Evolutionary conservation across 1,140 invertebrate genomes (phyloP).

Genomic region (Aphaenogaster rudis): DNA sequence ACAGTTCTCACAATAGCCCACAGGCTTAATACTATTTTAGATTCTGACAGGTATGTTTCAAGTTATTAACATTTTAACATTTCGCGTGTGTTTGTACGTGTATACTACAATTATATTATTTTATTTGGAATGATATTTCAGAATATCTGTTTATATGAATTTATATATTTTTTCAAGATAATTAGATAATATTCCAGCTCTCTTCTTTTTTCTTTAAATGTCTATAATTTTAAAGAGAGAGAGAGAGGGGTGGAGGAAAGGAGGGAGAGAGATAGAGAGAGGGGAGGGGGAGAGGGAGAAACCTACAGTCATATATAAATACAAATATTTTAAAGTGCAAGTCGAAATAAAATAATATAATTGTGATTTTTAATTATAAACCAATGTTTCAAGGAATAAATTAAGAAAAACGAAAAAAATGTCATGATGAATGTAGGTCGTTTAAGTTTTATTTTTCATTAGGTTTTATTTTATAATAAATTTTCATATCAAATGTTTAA

Average conservation of each 20-base stretch:
- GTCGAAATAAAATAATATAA: not conserved
- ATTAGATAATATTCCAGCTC: not conserved
- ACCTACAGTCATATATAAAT: not conserved
- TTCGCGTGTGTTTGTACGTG: not conserved
- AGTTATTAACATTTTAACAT: slow-evolving; percentile 11
- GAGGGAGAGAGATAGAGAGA: too few relatives aligned
- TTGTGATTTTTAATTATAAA: not conserved
- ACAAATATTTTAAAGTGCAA: not conserved
- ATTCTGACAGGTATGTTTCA: slow-evolving; percentile 90
- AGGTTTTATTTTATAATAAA: not conserved
- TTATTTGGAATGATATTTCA: not conserved
- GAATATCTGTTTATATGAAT: not conserved
- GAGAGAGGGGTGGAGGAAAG: too few relatives aligned
- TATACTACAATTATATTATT: not conserved
- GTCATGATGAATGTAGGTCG: not conserved
- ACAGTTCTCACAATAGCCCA: slow-evolving; percentile 98
- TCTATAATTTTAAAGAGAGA: not conserved
- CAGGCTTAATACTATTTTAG: slow-evolving; percentile 97
- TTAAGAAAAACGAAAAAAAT: not conserved
- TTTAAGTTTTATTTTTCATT: not conserved
- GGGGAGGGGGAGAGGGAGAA: too few relatives aligned
- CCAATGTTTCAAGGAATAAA: not conserved
- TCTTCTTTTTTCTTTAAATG: not conserved
- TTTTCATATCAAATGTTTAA: not conserved
- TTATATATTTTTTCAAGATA: not conserved